phyloP scores from a whole-genome alignment of 2,113 vertebrate species.

The Clinocottus analis region DNA sequence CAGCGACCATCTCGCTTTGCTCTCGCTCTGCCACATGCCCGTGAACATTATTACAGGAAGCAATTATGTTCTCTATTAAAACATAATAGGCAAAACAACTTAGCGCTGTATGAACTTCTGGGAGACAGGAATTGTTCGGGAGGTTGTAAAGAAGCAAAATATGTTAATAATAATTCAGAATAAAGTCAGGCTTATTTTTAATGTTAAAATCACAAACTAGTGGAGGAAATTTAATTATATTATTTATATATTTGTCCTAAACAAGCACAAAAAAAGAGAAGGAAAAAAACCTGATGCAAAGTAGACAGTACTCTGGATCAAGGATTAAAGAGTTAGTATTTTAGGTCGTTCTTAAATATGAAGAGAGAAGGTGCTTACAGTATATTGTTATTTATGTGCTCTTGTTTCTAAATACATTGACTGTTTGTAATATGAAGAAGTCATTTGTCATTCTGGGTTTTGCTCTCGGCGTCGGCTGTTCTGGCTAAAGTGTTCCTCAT shows the following conservation, averaged over 20 bases:
- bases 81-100: neutral
- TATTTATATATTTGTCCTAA: neutral
- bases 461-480: neutral
- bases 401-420: neutral
- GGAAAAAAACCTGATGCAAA: neutral
- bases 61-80: neutral
- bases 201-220: neutral
- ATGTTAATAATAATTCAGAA: neutral
- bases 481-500: neutral
- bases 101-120: neutral
- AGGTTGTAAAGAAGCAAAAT: neutral
- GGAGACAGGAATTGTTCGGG: neutral
- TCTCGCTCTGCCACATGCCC: neutral
- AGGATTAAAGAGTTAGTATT: neutral
- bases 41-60: neutral
- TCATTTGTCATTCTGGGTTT: neutral
- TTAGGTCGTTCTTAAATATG: neutral
- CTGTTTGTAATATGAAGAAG: neutral
- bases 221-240: neutral
- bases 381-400: neutral
- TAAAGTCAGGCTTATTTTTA: neutral
- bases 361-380: neutral
- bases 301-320: neutral
- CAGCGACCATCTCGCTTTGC: neutral
- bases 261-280: neutral